phyloP scores from a whole-genome alignment of 2,797 vertebrate genomes.

The Sebastes baramenuke region DNA sequence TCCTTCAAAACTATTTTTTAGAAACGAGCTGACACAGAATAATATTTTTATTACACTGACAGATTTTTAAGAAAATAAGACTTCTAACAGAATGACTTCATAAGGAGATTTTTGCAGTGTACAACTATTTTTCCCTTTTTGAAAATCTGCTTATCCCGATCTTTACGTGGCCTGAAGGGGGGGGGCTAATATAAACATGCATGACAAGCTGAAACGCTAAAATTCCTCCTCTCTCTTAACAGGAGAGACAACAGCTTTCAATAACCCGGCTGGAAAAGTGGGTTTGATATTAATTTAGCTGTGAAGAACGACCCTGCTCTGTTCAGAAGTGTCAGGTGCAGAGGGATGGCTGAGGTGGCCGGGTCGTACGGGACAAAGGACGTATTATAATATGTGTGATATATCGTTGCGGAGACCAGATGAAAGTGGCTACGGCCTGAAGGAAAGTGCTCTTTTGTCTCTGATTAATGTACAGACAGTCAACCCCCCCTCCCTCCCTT shows the following conservation, averaged over 20 bases:
- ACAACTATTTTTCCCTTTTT: neutral
- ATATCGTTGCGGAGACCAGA: slow-evolving; percentile 35
- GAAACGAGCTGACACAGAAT: neutral
- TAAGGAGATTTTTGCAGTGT: neutral
- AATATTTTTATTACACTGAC: neutral
- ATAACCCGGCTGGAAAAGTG: slow-evolving; percentile 1
- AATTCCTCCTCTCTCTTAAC: neutral
- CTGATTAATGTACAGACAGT: slow-evolving; percentile 43
- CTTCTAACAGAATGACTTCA: neutral
- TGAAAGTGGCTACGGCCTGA: slow-evolving; percentile 22
- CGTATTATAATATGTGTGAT: slow-evolving; percentile 19
- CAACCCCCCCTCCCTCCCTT: neutral
- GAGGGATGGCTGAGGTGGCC: neutral
- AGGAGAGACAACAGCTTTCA: slow-evolving; percentile 13
- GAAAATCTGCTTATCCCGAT: slow-evolving; percentile 7
- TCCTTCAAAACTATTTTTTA: neutral
- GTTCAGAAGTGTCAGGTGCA: slow-evolving; percentile 27
- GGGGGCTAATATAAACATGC: neutral
- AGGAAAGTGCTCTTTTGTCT: slow-evolving; percentile 50
- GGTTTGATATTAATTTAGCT: slow-evolving; percentile 7
- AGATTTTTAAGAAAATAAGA: neutral
- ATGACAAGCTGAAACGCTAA: neutral
- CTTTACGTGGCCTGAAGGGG: neutral
- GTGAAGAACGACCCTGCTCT: neutral
- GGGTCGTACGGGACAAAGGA: neutral